Evolutionary conservation across 2,888 invertebrate genomes (phyloP), one percentile per base, ranked within the genome.

Genomic region (Chloroclysta siterata): DNA sequence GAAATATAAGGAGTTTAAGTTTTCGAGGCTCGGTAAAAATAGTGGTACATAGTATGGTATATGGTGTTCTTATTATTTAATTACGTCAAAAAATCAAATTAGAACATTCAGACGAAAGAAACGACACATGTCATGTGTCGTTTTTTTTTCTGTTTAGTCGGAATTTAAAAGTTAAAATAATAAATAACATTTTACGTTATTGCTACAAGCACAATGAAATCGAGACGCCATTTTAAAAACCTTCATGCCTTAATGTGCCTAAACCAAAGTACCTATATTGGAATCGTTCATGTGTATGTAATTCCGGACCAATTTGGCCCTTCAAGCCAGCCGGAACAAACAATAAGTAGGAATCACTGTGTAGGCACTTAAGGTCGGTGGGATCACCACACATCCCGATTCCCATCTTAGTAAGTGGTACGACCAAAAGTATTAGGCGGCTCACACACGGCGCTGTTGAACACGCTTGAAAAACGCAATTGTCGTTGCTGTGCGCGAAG

Each of bases 271-370:
- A 13, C 11, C 11, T 10, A 36, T 29, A 36, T 36, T 8, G 22
- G 52, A 41, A 52, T 39, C 17, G 6, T 52, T 41, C 52, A 5
- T 33, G 54, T 55, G 54, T 14, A 29, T 14, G 11, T 44, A 15
- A 54, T 46, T 29, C 11, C 33, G 44, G 15, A 33, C 29, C 44
- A 53, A 42, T 55, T 46, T 47, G 33, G 13, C 17, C 54, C 54
- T 55, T 33, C 13, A 46, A 55, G 15, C 15, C 29, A 15, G 28
- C 46, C 33, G 17, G 54, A 47, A 46, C 33, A 36, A 46, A 5
- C 17, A 46, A 33, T 55, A 46, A 55, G 46, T 17, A 4, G 52
- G n/a, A 17, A 46, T 46, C 22, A 17, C 0, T 54, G 44, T 50
- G 29, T n/a, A 15, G 53, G 44, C 7, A 29, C 36, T 29, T 51